Evolutionary conservation across 2,888 invertebrate species (phyloP).

Genomic region (Plagodis dolabraria): DNA sequence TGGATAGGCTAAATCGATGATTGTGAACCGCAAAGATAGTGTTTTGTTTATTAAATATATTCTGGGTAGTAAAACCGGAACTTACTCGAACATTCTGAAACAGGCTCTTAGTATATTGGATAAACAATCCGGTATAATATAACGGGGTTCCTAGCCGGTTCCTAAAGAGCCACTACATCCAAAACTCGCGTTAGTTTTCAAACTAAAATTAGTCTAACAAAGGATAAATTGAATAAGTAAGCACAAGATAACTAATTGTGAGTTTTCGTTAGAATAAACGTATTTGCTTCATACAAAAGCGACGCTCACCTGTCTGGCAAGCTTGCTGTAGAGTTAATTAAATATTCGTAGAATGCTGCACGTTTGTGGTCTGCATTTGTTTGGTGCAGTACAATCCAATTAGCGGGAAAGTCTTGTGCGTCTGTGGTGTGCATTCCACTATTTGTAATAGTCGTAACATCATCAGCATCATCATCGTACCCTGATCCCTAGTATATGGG

Average conservation of each 20-base stretch:
- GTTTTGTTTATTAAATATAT: no score
- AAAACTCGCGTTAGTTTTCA: no score
- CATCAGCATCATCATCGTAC: background rate
- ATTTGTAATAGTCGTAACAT: background rate
- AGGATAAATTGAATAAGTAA: background rate
- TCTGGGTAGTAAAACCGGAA: no score
- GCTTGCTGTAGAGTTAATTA: background rate
- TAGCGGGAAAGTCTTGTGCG: conserved; percentile 4
- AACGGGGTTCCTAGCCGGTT: no score
- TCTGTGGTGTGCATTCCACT: background rate
- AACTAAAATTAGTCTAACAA: background rate
- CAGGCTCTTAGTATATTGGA: no score
- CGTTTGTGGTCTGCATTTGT: conserved; percentile 10
- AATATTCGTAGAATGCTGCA: conserved; percentile 5
- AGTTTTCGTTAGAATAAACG: background rate
- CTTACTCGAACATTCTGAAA: no score
- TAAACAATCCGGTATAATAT: no score
- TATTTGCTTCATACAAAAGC: background rate
- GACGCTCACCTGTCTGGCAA: background rate
- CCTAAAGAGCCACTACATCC: no score
- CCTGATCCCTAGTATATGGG: no score
- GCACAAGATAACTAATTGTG: background rate
- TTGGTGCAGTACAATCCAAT: conserved; percentile 18
- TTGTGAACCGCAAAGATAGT: no score
- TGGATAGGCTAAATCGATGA: no score